phyloP scores from a whole-genome alignment of 53 echinoderm and acorn worm species.

The Luidia sarsii region DNA sequence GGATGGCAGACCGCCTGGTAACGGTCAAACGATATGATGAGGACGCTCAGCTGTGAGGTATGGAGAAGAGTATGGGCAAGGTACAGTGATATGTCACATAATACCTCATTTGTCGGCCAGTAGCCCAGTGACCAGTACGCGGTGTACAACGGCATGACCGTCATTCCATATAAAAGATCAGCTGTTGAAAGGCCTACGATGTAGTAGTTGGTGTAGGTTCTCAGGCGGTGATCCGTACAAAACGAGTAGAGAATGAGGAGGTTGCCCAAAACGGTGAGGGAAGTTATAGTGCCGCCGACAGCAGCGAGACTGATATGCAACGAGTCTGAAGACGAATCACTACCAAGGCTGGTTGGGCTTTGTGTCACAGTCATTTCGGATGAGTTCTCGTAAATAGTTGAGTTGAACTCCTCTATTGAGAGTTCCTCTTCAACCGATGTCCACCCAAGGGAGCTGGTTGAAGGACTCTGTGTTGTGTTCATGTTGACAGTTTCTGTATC shows the following conservation, averaged over 20 bases:
- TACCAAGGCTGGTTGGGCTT: not conserved
- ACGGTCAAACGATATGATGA: constrained; percentile 55
- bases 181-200: constrained; percentile 50
- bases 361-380: too few relatives aligned
- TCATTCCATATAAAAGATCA: constrained; percentile 30
- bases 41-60: constrained; percentile 25
- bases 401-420: too few relatives aligned
- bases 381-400: too few relatives aligned
- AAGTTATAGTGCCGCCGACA: not conserved
- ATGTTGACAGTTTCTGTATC: too few relatives aligned
- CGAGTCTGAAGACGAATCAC: not conserved
- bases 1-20: constrained; percentile 62
- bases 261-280: constrained; percentile 56
- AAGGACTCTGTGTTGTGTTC: too few relatives aligned
- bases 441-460: too few relatives aligned
- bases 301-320: constrained; percentile 32
- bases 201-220: constrained; percentile 67
- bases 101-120: constrained; percentile 38
- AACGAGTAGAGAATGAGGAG: constrained; percentile 47
- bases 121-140: constrained; percentile 46
- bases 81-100: constrained; percentile 47
- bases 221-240: constrained; percentile 28
- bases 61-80: constrained; percentile 56
- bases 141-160: constrained; percentile 63
- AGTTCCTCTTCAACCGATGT: too few relatives aligned